phyloP scores from a whole-genome alignment of 2,888 invertebrate genomes.

The Polydesmus complanatus region DNA sequence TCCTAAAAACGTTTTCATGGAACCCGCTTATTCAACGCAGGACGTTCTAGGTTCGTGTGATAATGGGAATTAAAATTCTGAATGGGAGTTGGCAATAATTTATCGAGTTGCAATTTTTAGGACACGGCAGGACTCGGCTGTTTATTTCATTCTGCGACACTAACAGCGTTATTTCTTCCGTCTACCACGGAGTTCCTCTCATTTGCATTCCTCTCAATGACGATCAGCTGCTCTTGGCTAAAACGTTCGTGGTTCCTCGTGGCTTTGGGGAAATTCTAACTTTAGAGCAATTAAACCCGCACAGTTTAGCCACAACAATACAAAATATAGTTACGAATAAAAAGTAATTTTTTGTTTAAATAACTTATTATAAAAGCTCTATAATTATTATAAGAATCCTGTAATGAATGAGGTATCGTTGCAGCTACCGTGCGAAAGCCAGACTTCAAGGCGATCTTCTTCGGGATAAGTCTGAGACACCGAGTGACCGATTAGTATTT shows the following conservation, averaged over 20 bases:
- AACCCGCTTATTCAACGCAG: neutral
- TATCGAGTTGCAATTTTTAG: slow-evolving; percentile 1
- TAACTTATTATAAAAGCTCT: neutral
- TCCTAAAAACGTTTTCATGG: slow-evolving; percentile 2
- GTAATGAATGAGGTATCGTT: neutral
- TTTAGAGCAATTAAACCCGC: slow-evolving; percentile 1
- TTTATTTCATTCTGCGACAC: slow-evolving; percentile 12
- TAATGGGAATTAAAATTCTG: too few species aligned
- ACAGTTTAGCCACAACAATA: neutral
- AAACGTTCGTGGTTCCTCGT: neutral
- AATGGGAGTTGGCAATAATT: neutral
- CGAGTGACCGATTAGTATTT: slow-evolving; percentile 14
- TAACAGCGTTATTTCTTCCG: neutral
- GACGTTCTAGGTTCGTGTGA: slow-evolving; percentile 3
- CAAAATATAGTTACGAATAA: slow-evolving; percentile 6
- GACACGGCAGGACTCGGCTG: slow-evolving; percentile 11
- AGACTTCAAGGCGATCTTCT: slow-evolving; percentile 3
- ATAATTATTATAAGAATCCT: neutral
- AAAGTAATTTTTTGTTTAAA: slow-evolving; percentile 7
- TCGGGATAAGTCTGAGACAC: slow-evolving; percentile 12
- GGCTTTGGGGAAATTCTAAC: slow-evolving; percentile 4
- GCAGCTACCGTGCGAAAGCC: neutral
- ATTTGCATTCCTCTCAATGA: slow-evolving; percentile 12
- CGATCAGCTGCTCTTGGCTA: neutral
- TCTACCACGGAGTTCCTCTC: slow-evolving; percentile 12